Percentiles rank a stretch among this genome's conserved stretches.
These are phyloP conservation scores for Pagetopsis macropterus DNA, from an alignment of 2,797 vertebrate genomes.

Conservation along the genomic window DNA sequence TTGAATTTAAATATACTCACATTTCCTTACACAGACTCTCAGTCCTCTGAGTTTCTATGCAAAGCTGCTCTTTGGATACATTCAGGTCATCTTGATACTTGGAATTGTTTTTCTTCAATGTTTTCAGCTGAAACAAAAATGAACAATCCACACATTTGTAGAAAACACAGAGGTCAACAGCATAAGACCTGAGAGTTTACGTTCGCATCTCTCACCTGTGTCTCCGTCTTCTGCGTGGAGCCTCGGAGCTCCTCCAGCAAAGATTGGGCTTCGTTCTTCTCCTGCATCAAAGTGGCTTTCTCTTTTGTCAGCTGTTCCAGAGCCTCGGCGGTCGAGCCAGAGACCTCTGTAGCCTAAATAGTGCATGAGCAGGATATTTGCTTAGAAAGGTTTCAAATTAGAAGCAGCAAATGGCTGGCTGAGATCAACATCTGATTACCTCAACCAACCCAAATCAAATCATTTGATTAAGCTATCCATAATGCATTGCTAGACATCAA, in stretches of 20 bases:
- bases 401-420: constrained; percentile 18
- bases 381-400: constrained; percentile 26
- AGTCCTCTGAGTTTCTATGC: constrained; percentile 85
- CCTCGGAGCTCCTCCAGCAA: constrained; percentile 83
- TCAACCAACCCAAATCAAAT: constrained; percentile 22
- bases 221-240: constrained; percentile 85
- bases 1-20: constrained; percentile 82
- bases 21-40: constrained; percentile 89
- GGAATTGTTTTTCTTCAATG: constrained; percentile 86
- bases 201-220: constrained; percentile 82
- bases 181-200: background rate
- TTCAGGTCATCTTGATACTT: constrained; percentile 88
- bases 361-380: constrained; percentile 23
- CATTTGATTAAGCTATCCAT: constrained; percentile 12
- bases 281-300: constrained; percentile 84
- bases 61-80: constrained; percentile 87
- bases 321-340: constrained; percentile 85
- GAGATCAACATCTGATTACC: constrained; percentile 1
- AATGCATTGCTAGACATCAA: constrained; percentile 3
- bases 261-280: constrained; percentile 83
- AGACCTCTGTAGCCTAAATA: constrained; percentile 84
- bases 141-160: background rate
- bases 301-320: constrained; percentile 89
- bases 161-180: background rate
- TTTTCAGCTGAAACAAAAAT: constrained; percentile 84